These are phyloP conservation scores for Megalops atlanticus DNA, from an alignment of 2,113 vertebrate genomes.

Conservation along the genomic window DNA sequence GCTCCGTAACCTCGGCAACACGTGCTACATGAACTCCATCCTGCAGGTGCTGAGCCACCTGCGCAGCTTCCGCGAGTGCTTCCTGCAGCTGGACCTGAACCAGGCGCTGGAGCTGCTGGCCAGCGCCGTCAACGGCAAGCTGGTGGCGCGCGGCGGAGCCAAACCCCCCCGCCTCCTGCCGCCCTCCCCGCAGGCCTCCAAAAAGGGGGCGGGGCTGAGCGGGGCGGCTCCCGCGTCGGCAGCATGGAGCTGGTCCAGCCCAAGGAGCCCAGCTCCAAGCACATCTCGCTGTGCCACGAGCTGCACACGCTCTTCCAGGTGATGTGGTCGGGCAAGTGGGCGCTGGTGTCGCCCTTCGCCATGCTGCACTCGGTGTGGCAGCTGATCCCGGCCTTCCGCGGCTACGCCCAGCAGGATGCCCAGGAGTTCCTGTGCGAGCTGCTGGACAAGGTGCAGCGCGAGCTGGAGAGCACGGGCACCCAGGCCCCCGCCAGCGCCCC, in stretches of 20 bases:
- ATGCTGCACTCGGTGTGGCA: slow-evolving; percentile 99
- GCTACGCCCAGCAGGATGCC: slow-evolving; percentile 97
- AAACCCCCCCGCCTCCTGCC: slow-evolving; percentile 23
- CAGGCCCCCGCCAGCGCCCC: slow-evolving; percentile 89
- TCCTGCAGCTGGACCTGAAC: slow-evolving; percentile 91
- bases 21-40: slow-evolving; percentile 99
- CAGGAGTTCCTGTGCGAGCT: slow-evolving; percentile 98
- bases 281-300: slow-evolving; percentile 91
- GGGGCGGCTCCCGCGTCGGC: slow-evolving; percentile 79
- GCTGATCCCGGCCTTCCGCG: slow-evolving; percentile 93
- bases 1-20: slow-evolving; percentile 95
- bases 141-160: too few relatives aligned
- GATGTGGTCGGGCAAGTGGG: slow-evolving; percentile 97
- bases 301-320: slow-evolving; percentile 89
- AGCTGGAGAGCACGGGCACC: slow-evolving; percentile 90
- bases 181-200: slow-evolving; percentile 39
- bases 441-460: slow-evolving; percentile 96
- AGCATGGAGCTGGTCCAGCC: slow-evolving; percentile 93
- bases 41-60: slow-evolving; percentile 98
- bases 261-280: slow-evolving; percentile 90
- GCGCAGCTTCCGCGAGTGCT: slow-evolving; percentile 98
- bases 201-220: slow-evolving; percentile 74
- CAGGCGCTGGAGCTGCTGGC: slow-evolving; percentile 92
- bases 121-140: slow-evolving; percentile 78
- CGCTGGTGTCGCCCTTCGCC: slow-evolving; percentile 94